Evolutionary conservation across 2,888 invertebrate species (phyloP), one percentile per base, ranked within the genome.

Genomic region (Polyommatus icarus): DNA sequence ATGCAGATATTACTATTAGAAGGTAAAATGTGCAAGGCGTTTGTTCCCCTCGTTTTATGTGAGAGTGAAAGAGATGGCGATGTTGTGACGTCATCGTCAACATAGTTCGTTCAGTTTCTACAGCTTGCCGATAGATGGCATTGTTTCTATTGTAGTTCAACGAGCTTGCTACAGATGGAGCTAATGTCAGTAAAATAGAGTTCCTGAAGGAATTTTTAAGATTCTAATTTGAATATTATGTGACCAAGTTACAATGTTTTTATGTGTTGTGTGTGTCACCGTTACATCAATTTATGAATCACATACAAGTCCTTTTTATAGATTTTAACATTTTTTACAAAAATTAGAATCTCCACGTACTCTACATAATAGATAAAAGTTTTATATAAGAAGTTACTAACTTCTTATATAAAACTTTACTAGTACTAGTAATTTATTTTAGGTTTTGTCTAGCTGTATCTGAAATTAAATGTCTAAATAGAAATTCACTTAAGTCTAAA

Each of bases 41-140:
- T 87, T 86, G 84, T 89, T 92, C 90, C 90, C 83, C 81, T 92
- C 89, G 83, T 86, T 86, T 85, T 78, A 82, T 82, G 84, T 85
- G 85, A 80, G 90, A 86, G 88, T 83, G 87, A 90, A 84, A 84
- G 88, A 88, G 83, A 82, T 78, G 80, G 86, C 84, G 82, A 86
- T 83, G 87, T 78, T 78, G 75, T 83, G 77, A 73, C 77, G 77
- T 77, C 77, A 73, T 29, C 20, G 59, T 18, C n/a, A 61, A 46
- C 57, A 72, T 29, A 73, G 72, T 73, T 46, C 15, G 24, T n/a
- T 6, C 18, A 46, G 18, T 59, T 77, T 77, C 81, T 32, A 8
- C 40, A 61, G 2, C 50, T 71, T 78, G 75, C 54, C 71, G 79
- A 84, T 80, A 93, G 93, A 92, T 91, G 93, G 92, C 92, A 89